A percentile compares a stretch with the other conserved stretches of the same genome.
phyloP scores from a whole-genome alignment of 2,113 vertebrate species.

The Daphoenositta chrysoptera region DNA sequence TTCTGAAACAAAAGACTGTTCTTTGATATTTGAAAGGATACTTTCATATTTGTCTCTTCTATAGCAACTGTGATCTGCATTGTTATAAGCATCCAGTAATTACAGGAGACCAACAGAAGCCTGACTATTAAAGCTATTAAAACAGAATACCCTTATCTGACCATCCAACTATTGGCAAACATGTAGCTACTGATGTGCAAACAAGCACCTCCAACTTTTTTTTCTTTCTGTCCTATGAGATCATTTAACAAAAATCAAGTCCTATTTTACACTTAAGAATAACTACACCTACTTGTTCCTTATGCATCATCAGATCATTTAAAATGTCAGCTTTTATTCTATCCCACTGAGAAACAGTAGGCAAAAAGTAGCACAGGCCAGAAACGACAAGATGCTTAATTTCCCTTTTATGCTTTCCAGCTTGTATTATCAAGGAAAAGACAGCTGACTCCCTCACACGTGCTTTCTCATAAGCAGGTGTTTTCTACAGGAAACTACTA shows the following conservation, averaged over 20 bases:
- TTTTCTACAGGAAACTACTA: background rate
- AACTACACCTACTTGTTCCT: background rate
- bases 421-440: background rate
- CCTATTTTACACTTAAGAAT: background rate
- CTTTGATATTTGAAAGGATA: background rate
- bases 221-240: background rate
- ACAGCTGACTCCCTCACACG: background rate
- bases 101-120: background rate
- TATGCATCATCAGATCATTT: background rate
- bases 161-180: background rate
- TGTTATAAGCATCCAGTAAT: background rate
- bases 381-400: background rate
- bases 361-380: background rate
- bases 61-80: background rate
- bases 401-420: background rate
- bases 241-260: background rate
- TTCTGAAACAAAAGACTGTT: background rate
- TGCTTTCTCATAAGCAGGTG: background rate
- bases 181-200: background rate
- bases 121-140: background rate
- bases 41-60: background rate
- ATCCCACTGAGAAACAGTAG: background rate
- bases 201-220: background rate
- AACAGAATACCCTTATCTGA: background rate
- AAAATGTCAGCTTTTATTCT: background rate